Percentiles rank a stretch among this genome's conserved stretches.
phyloP scores from a whole-genome alignment of 1,140 invertebrate species.

The Ptiloglossa arizonensis region DNA sequence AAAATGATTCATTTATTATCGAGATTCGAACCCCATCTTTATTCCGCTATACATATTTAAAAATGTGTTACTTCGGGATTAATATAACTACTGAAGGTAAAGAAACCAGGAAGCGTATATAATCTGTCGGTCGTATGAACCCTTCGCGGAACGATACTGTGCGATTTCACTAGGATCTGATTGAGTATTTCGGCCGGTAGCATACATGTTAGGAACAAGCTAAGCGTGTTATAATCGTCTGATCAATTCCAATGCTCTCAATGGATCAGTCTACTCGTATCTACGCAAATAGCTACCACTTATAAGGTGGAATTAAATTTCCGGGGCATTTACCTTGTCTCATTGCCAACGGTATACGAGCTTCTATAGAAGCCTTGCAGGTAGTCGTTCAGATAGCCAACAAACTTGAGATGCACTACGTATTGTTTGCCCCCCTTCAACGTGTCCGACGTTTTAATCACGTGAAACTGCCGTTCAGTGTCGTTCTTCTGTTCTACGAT shows the following conservation, averaged over 20 bases:
- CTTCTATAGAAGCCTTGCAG: conserved; percentile 94
- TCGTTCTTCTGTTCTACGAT: conserved; percentile 83
- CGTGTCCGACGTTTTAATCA: conserved; percentile 84
- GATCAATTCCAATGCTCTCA: not conserved
- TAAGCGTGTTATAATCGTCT: too few relatives aligned
- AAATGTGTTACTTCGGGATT: too few relatives aligned
- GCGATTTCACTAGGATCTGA: too few relatives aligned
- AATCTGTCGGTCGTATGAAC: too few relatives aligned
- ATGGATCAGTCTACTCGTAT: not conserved
- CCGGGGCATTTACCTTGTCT: conserved; percentile 84
- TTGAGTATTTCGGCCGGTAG: too few relatives aligned
- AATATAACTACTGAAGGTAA: too few relatives aligned
- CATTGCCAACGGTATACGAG: conserved; percentile 87
- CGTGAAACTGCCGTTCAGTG: conserved; percentile 88
- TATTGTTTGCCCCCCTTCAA: conserved; percentile 85
- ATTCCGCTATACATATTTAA: too few relatives aligned
- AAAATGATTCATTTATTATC: too few relatives aligned
- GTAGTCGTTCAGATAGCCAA: conserved; percentile 88
- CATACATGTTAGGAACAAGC: too few relatives aligned
- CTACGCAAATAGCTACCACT: conserved; percentile 1
- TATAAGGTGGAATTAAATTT: conserved; percentile 17
- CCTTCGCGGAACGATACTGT: too few relatives aligned
- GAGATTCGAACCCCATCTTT: too few relatives aligned
- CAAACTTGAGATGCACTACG: conserved; percentile 86
- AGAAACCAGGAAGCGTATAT: too few relatives aligned